Base-by-base conservation (phyloP, 2,888 invertebrate species). In the Agonopterix arenella region DNA sequence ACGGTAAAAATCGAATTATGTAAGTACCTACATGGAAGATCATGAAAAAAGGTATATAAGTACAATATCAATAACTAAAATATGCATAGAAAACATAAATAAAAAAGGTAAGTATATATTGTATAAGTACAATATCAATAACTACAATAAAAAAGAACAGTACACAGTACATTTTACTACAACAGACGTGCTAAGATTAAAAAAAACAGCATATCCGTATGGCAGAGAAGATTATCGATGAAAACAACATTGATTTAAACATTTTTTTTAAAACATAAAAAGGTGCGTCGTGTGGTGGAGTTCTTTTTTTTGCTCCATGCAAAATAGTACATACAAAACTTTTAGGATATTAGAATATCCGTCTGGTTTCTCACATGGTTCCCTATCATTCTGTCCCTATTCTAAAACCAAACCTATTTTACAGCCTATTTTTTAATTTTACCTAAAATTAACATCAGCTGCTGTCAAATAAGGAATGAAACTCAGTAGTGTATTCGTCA, bases 281-380 rank as follows among this genome's bases (percentile, higher is more conserved):
- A 54, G 67, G 70, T 78, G 69, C 68, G 67, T 64, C 66, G 62
- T 66, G 68, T 68, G 55, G 54, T 68, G 56, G 54, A 59, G 57
- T 57, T 51, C 53, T 46, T 73, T 76, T 83, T 85, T 86, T 88
- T 89, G 93, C 93, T 90, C 92, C 94, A 94, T 94, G 94, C 94
- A 94, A 94, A 94, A 94, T 94, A 92, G 93, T 91, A 91, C 91
- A 92, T 91, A 91, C 90, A 91, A 91, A 92, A 89, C 86, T 69
- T 79, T 74, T 76, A 73, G 84, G 84, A 86, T 83, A 76, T 66
- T 56, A 55, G 47, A 28, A 67, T 66, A 85, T 84, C 88, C 83
- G 70, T 76, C 71, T 73, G 80, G 84, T 88, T 88, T 93, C 92
- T 93, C 93, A 93, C 93, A 93, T 93, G 93, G 93, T 93, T 92